Percentiles rank a stretch among this genome's conserved stretches.
Conservation (phyloP, 2,888 invertebrate genomes). For the Clusia tigrina region DNA sequence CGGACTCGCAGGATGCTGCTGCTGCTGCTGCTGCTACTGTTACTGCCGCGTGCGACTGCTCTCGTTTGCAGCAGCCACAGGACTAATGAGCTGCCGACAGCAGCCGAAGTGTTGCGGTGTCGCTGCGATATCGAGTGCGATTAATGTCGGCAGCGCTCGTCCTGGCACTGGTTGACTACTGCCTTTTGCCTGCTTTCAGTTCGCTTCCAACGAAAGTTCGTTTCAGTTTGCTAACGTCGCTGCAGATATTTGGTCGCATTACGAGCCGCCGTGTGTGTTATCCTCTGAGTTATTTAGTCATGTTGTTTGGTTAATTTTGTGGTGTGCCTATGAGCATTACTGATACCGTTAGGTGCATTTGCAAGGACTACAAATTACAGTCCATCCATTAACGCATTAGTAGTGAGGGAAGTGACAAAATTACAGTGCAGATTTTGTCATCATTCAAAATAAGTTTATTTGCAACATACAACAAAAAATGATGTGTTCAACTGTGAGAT, state of each 20-base stretch:
- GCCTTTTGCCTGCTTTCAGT: conserved; percentile 15
- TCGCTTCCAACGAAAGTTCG: conserved; percentile 18
- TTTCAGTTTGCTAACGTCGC: conserved; percentile 53
- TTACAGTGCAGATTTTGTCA: no score
- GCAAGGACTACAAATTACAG: neutral
- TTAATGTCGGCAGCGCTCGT: conserved; percentile 17
- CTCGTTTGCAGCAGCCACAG: conserved; percentile 19
- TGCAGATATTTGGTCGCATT: conserved; percentile 51
- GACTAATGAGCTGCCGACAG: conserved; percentile 13
- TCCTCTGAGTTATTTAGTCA: neutral
- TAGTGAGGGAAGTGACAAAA: no score
- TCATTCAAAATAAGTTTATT: no score
- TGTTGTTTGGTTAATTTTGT: conserved; percentile 1
- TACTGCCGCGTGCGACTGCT: conserved; percentile 2
- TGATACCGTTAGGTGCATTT: neutral
- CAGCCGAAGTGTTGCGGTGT: conserved; percentile 10
- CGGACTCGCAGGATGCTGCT: neutral
- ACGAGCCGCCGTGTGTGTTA: neutral
- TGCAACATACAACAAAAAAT: no score
- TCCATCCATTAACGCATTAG: no score
- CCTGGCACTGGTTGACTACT: conserved; percentile 12
- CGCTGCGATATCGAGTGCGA: conserved; percentile 18
- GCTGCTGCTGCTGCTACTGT: no score
- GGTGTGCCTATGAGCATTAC: neutral
- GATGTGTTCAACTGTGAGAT: neutral